Evolutionary conservation across 37 sponge, comb jelly and placozoan species (phyloP).

Genomic region (Aphrocallistes beatrix): DNA sequence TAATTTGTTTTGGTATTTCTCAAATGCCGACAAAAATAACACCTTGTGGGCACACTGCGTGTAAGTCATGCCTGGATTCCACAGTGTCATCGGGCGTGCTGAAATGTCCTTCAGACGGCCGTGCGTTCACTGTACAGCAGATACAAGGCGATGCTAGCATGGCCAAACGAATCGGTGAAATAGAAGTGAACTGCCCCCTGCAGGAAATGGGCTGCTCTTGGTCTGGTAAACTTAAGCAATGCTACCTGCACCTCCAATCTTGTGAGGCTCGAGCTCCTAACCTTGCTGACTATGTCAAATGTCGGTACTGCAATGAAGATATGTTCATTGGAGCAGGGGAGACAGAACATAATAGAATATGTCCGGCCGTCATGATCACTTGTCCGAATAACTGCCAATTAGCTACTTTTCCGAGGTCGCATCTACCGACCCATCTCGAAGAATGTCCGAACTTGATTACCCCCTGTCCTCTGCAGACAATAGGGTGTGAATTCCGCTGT

Average conservation of each 20-base stretch:
- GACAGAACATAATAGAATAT: background rate
- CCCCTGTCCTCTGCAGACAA: background rate
- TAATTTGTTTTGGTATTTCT: background rate
- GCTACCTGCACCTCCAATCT: background rate
- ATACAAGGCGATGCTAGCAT: background rate
- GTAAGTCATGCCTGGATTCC: background rate
- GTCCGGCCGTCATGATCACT: background rate
- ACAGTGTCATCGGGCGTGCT: background rate
- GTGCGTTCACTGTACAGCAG: background rate
- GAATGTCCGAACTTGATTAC: background rate
- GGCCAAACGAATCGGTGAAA: background rate
- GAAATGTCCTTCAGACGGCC: background rate
- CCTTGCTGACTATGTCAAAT: background rate
- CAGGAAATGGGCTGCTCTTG: background rate
- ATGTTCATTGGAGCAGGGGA: background rate
- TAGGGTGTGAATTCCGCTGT: background rate
- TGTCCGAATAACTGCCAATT: background rate
- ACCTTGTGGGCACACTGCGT: background rate
- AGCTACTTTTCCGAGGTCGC: background rate
- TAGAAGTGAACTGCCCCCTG: background rate
- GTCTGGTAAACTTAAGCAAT: background rate
- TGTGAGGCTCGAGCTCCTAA: background rate
- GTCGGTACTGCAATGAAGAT: background rate
- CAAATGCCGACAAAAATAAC: constrained; percentile 13
- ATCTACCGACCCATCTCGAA: background rate